Evolutionary conservation across 64 coral and sea anemone genomes (phyloP), one percentile per base, ranked within the genome.

Genomic region (Montipora capricornis): DNA sequence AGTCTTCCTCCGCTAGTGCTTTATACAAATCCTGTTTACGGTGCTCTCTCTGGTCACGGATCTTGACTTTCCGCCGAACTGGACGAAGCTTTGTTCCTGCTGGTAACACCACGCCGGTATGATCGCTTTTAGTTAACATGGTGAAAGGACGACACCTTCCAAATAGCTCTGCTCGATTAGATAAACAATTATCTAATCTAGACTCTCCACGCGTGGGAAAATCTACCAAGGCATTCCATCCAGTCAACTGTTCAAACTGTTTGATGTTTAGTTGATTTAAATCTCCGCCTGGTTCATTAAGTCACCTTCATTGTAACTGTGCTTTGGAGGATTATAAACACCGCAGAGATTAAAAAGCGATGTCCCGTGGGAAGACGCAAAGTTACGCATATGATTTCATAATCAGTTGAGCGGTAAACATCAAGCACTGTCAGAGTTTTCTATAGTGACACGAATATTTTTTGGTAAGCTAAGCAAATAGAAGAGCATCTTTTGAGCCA

Each of bases 51-150:
- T 76, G 74, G 74, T 76, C 44, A 47, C 74, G 74, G 74, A 76
- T 76, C 74, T 76, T 76, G 74, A 76, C 74, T 76, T 76, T 76
- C 44, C 44, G 74, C 74, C 74, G 20, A 66, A 87, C 52, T 62
- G 83, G 83, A 48, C 62, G 60, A 53, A 88, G 73, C 68, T 88
- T 88, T 55, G 22, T 88, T 76, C 86, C 86, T 75, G 49, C 62
- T 69, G 86, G 86, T 71, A 88, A 74, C 49, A 88, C 68, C 66
- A 88, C 69, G 49, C 70, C 87, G 52, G 67, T 74, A 64, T 89
- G 87, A 77, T 89, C 87, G 29, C 67, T 89, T 89, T 89, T 77
- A 61, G 74, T 89, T 76, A 88, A 81, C 79, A 81, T 81, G 53
- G 55, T 81, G 79, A 81, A 81, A 81, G 74, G 74, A 76, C 74